These are phyloP conservation scores for Agapornis roseicollis DNA, from an alignment of 2,113 vertebrate genomes.

Conservation along the genomic window DNA sequence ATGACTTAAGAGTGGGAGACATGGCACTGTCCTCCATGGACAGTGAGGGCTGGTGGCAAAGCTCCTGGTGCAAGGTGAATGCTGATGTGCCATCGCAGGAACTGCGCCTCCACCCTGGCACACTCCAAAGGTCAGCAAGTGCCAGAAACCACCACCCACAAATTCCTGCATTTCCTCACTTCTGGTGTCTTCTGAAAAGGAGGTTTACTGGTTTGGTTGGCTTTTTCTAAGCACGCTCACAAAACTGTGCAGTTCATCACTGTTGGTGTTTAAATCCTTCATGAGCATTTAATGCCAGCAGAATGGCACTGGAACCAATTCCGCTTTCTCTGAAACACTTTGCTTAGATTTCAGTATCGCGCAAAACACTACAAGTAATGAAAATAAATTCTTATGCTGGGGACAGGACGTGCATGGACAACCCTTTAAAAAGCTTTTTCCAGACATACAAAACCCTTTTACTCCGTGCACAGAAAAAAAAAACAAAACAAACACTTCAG, in stretches of 20 bases:
- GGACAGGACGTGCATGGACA: neutral
- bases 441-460: neutral
- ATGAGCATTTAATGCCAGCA: neutral
- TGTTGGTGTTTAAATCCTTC: neutral
- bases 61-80: neutral
- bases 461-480: neutral
- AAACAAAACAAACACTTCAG: fast-evolving
- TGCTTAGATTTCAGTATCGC: neutral
- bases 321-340: neutral
- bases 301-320: neutral
- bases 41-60: fast-evolving
- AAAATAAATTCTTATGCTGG: neutral
- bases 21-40: fast-evolving
- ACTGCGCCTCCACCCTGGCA: neutral
- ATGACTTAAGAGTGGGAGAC: neutral
- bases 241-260: neutral
- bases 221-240: neutral
- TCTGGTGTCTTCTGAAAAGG: neutral
- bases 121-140: neutral
- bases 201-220: neutral
- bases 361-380: neutral
- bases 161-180: neutral
- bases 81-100: neutral
- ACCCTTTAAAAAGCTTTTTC: neutral
- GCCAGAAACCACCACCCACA: neutral